Percentiles rank a stretch among this genome's conserved stretches.
phyloP scores from a whole-genome alignment of 1,140 invertebrate genomes.

The Oncopodura yosiiana region DNA sequence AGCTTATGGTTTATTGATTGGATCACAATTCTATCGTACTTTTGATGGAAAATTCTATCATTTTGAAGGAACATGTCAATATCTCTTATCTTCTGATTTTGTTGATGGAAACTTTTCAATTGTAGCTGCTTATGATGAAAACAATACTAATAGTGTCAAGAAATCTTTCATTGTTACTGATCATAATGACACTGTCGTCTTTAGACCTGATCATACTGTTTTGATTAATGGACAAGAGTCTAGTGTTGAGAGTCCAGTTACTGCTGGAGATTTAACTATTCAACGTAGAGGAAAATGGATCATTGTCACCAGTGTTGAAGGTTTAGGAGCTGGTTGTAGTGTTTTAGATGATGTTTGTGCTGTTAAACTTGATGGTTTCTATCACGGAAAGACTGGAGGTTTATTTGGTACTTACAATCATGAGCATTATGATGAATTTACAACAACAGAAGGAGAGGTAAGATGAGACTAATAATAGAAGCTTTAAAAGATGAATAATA shows the following conservation, averaged over 20 bases:
- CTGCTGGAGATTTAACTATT: not conserved
- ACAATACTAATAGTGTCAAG: conserved; percentile 39
- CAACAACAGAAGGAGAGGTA: conserved; percentile 19
- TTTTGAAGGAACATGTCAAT: conserved; percentile 69
- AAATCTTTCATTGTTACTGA: conserved; percentile 50
- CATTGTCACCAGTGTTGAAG: not conserved
- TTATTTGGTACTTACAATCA: conserved; percentile 79
- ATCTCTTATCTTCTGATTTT: conserved; percentile 71
- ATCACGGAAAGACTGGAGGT: conserved; percentile 70
- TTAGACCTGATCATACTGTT: conserved; percentile 49
- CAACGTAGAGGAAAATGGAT: not conserved
- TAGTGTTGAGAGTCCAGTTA: not conserved
- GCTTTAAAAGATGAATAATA: not conserved
- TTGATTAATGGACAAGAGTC: conserved; percentile 2
- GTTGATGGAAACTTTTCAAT: conserved; percentile 68
- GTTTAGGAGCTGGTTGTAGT: conserved; percentile 43
- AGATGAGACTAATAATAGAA: not conserved
- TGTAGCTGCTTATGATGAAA: conserved; percentile 50
- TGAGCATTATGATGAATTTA: conserved; percentile 67
- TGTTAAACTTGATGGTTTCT: conserved; percentile 61
- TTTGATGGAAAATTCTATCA: conserved; percentile 62
- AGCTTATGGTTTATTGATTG: conserved; percentile 11
- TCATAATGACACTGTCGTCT: conserved; percentile 46
- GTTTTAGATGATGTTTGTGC: conserved; percentile 51
- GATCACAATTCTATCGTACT: conserved; percentile 19